Percentiles rank a stretch among this genome's conserved stretches.
Evolutionary conservation across 2,797 vertebrate genomes (phyloP).

Genomic region (Gastrophryne carolinensis): DNA sequence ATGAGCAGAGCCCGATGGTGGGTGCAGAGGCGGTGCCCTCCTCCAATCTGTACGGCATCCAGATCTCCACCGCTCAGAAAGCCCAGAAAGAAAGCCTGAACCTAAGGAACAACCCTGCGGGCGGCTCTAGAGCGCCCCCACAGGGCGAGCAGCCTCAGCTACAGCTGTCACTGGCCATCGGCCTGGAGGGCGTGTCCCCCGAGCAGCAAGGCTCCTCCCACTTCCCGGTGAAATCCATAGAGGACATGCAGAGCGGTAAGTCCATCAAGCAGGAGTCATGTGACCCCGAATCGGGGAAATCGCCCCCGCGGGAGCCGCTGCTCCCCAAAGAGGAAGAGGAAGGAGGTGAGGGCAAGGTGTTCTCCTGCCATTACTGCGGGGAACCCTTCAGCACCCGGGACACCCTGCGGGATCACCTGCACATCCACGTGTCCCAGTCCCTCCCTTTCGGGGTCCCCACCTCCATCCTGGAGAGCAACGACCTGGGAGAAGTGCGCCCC

Average conservation of each 20-base stretch:
- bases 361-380: slow-evolving; percentile 89
- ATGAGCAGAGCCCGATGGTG: slow-evolving; percentile 72
- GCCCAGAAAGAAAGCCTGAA: slow-evolving; percentile 73
- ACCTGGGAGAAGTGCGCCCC: slow-evolving; percentile 76
- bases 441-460: slow-evolving; percentile 74
- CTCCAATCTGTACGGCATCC: slow-evolving; percentile 96
- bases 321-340: slow-evolving; percentile 64
- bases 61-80: slow-evolving; percentile 89
- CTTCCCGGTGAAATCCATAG: slow-evolving; percentile 68
- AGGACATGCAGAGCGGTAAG: slow-evolving; percentile 70
- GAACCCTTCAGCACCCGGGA: slow-evolving; percentile 83
- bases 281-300: slow-evolving; percentile 74
- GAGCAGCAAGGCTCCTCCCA: slow-evolving; percentile 69
- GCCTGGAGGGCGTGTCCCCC: slow-evolving; percentile 74
- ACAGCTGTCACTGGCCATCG: slow-evolving; percentile 79
- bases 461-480: slow-evolving; percentile 77
- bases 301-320: slow-evolving; percentile 64
- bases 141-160: slow-evolving; percentile 72
- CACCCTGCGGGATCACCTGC: slow-evolving; percentile 84
- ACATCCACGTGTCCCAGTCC: slow-evolving; percentile 80
- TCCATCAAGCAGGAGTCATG: slow-evolving; percentile 85
- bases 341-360: slow-evolving; percentile 70
- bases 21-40: slow-evolving; percentile 78
- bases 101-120: slow-evolving; percentile 66
- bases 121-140: slow-evolving; percentile 60